Conservation (phyloP, 2,797 vertebrate species). For the Synanceia verrucosa region DNA sequence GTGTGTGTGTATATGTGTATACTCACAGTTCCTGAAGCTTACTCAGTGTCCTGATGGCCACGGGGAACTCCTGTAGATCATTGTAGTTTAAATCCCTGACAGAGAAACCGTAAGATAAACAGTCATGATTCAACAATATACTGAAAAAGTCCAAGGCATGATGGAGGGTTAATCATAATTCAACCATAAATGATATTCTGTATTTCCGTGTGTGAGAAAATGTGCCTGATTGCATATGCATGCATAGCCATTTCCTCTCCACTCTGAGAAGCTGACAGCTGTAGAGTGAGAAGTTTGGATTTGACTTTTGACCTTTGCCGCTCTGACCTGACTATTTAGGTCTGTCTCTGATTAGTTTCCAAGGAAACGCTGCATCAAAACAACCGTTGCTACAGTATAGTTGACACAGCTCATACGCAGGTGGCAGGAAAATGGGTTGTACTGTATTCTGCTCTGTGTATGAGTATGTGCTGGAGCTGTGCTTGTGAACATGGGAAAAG, state of each 20-base stretch:
- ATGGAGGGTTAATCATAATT: constrained; percentile 13
- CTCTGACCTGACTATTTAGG: constrained; percentile 68
- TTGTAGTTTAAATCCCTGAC: constrained; percentile 96
- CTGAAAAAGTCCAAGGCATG: background rate
- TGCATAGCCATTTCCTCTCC: constrained; percentile 29
- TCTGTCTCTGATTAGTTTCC: constrained; percentile 69
- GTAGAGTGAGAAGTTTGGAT: constrained; percentile 57
- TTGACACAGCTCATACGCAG: constrained; percentile 23
- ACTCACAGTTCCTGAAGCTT: constrained; percentile 97
- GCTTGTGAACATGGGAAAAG: background rate
- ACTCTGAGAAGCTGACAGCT: constrained; percentile 60
- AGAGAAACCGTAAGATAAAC: constrained; percentile 42
- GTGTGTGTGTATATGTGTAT: constrained; percentile 12
- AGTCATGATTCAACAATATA: constrained; percentile 23
- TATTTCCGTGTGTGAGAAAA: constrained; percentile 9
- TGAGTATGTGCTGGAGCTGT: background rate
- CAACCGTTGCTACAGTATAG: constrained; percentile 41
- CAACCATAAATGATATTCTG: constrained; percentile 10
- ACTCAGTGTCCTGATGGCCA: constrained; percentile 91
- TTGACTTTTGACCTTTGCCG: constrained; percentile 54
- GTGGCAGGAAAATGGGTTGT: constrained; percentile 17
- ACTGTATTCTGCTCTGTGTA: background rate
- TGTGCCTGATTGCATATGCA: constrained; percentile 24
- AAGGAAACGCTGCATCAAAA: constrained; percentile 64
- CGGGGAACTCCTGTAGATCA: constrained; percentile 91